A percentile compares a stretch with the other conserved stretches of the same genome.
Conservation (phyloP, 2,888 invertebrate genomes). For the Megastigmus dorsalis region DNA sequence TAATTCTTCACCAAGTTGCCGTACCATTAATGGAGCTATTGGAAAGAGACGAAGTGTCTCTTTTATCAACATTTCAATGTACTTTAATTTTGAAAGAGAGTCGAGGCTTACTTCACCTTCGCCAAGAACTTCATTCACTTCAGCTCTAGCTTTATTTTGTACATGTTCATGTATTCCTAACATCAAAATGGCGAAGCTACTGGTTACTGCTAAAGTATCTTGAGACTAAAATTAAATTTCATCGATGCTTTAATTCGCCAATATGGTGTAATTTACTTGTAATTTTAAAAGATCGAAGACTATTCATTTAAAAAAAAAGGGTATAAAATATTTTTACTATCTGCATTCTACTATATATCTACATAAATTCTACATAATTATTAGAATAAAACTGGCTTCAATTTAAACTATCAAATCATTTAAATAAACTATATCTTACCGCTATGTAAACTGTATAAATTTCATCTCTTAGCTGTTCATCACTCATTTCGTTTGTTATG, state of each 20-base stretch:
- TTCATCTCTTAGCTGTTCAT: conserved; percentile 57
- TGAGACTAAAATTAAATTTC: conserved; percentile 58
- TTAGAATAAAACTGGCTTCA: too few relatives aligned
- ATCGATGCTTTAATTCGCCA: too few relatives aligned
- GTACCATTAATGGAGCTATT: conserved; percentile 56
- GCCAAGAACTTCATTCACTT: conserved; percentile 48
- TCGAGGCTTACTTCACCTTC: conserved; percentile 42
- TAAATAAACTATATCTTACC: conserved; percentile 44
- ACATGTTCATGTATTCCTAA: conserved; percentile 54
- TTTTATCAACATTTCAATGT: conserved; percentile 58
- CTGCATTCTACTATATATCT: too few relatives aligned
- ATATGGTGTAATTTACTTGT: neutral
- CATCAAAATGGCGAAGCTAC: conserved; percentile 57
- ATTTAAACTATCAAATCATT: too few relatives aligned
- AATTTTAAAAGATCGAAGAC: neutral
- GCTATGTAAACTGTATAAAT: conserved; percentile 58
- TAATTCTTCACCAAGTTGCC: conserved; percentile 52
- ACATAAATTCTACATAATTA: too few relatives aligned
- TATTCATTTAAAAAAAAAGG: neutral
- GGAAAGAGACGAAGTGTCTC: conserved; percentile 59
- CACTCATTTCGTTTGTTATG: conserved; percentile 43
- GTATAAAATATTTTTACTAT: neutral
- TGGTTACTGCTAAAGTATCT: conserved; percentile 55
- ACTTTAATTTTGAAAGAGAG: conserved; percentile 52
- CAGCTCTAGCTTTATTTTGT: conserved; percentile 56